phyloP scores from a whole-genome alignment of 2,888 invertebrate species.

The Drosophila subsilvestris region DNA sequence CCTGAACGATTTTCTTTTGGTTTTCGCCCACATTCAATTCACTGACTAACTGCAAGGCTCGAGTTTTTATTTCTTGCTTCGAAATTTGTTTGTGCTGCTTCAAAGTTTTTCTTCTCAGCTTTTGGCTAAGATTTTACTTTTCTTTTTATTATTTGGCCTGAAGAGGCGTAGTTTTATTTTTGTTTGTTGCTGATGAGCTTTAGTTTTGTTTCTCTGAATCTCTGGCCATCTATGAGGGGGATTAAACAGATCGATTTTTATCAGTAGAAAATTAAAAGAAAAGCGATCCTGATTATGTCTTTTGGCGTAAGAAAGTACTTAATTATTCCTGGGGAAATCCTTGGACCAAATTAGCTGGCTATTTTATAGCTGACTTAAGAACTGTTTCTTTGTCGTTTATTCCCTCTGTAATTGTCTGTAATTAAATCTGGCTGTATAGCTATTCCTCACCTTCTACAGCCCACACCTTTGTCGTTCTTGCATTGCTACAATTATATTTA shows the following conservation, averaged over 20 bases:
- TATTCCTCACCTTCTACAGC: neutral
- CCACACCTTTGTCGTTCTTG: neutral
- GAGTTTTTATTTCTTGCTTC: conserved; percentile 1
- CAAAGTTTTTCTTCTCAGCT: neutral
- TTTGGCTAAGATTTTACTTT: neutral
- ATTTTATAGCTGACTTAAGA: too few species aligned
- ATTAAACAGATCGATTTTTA: neutral
- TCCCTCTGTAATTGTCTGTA: neutral
- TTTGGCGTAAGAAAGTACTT: too few species aligned
- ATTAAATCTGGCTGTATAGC: neutral
- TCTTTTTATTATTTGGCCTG: neutral
- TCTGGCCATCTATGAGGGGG: neutral
- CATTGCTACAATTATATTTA: neutral
- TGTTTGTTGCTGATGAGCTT: neutral
- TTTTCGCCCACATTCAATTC: conserved; percentile 3
- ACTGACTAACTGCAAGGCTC: neutral
- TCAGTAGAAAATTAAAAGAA: too few species aligned
- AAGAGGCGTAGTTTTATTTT: neutral
- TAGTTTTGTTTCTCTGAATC: neutral
- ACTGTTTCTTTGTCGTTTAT: neutral
- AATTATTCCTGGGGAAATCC: too few species aligned
- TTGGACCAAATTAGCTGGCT: too few species aligned
- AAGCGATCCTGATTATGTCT: too few species aligned
- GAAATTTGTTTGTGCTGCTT: neutral
- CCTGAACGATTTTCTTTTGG: conserved; percentile 11